phyloP scores from a whole-genome alignment of 2,888 invertebrate species.

The Anodontia alba region DNA sequence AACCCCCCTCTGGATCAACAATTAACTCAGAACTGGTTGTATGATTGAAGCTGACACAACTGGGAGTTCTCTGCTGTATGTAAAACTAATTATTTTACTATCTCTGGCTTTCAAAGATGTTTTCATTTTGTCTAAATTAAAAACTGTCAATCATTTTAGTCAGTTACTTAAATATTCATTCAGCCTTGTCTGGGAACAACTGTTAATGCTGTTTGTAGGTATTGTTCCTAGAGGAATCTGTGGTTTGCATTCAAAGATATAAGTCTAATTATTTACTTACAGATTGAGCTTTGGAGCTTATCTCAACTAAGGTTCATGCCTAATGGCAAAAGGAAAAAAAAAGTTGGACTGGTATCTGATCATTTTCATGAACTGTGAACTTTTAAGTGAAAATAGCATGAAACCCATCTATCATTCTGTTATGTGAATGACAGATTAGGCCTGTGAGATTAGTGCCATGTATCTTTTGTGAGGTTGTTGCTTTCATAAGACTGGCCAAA shows the following conservation, averaged over 20 bases:
- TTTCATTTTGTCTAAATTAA: slow-evolving; percentile 17
- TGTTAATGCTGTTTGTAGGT: not conserved
- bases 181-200: not conserved
- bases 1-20: too few relatives aligned
- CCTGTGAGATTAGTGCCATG: too few relatives aligned
- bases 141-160: slow-evolving; percentile 2
- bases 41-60: not conserved
- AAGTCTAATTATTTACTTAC: not conserved
- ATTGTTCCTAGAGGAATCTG: not conserved
- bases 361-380: slow-evolving; percentile 1
- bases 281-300: not conserved
- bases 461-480: too few relatives aligned
- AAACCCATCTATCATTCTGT: not conserved
- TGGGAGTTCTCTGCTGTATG: not conserved
- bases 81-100: slow-evolving; percentile 2
- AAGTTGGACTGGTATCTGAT: not conserved
- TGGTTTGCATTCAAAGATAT: not conserved
- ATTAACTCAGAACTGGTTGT: too few relatives aligned
- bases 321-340: not conserved
- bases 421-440: not conserved
- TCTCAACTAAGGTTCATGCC: not conserved
- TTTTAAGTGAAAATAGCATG: not conserved
- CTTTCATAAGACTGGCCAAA: too few relatives aligned
- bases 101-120: slow-evolving; percentile 9
- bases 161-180: slow-evolving; percentile 7